Percentiles rank a stretch among this genome's conserved stretches.
Evolutionary conservation across 2,113 vertebrate species (phyloP).

Genomic region (Zosterops hypoxanthus): DNA sequence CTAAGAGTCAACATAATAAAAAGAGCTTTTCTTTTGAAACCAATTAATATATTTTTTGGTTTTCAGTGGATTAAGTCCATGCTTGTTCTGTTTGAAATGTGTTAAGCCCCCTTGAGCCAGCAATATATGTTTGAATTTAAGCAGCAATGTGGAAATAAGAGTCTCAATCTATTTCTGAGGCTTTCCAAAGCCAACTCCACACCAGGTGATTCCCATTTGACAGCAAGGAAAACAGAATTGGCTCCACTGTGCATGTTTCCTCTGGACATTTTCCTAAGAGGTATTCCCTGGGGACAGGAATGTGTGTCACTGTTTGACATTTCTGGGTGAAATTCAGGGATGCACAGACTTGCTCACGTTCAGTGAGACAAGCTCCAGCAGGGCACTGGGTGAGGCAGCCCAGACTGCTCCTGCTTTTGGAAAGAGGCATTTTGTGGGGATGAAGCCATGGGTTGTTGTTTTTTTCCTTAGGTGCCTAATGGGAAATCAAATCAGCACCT

Average conservation of each 20-base stretch:
- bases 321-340: background rate
- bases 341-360: fast-evolving
- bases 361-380: background rate
- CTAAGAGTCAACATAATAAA: background rate
- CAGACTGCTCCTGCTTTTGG: background rate
- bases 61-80: background rate
- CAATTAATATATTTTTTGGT: background rate
- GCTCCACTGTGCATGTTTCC: background rate
- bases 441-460: background rate
- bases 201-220: background rate
- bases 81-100: background rate
- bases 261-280: background rate
- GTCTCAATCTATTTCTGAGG: background rate
- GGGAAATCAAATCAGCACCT: slow-evolving; percentile 38
- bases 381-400: background rate
- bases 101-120: background rate
- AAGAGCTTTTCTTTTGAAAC: background rate
- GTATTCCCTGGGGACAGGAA: background rate
- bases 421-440: background rate
- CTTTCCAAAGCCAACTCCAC: background rate
- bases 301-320: fast-evolving
- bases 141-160: background rate
- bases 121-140: fast-evolving
- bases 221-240: background rate
- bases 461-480: background rate